Base-by-base conservation (phyloP, 2,888 invertebrate species). In the Deilephila porcellus region DNA sequence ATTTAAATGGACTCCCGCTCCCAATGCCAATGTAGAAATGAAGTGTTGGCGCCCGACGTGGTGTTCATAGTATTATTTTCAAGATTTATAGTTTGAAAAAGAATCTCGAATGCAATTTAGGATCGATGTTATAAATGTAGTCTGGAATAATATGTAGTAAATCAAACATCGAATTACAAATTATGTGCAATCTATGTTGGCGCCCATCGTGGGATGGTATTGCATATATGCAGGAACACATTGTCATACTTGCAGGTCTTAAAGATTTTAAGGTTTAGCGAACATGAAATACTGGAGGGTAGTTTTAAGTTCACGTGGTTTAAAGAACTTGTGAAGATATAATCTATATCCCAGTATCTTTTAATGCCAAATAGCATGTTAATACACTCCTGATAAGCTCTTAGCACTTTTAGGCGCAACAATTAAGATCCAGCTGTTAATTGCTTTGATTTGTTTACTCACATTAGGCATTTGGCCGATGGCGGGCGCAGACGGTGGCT, bases 1-100 rank as follows among this genome's bases (percentile, higher is more conserved):
- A 87, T 88, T 84, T 86, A 87, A 83, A 77, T 84, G 86, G 84
- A 84, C 85, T 81, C 79, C 59, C 75, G 75, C 80, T 80, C 78
- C 45, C 81, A 80, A 82, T 78, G 79, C 80, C 77, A 76, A 76
- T 79, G 80, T 74, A 76, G 70, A 71, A 45, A 45, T 45, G 45
- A 62, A 75, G 53, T 74, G 75, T 84, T 90, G 90, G 90, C 88
- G 87, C 87, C 88, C 90, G 87, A 86, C 85, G 75, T 81, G 88
- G 86, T 45, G 53, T 60, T 60, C 25, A 32, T 70, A 45, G 45
- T 45, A 14, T 45, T 37, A 0, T 45, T 11, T 45, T 45, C 11
- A 45, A 45, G 45, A 45, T 45, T 37, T 37, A 37, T 37, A 3
- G 11, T 45, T 63, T 75, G 37, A 45, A 45, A 67, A 34, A 63